These are phyloP conservation scores for Tragopan temminckii DNA, from an alignment of 2,797 vertebrate genomes.

Conservation along the genomic window DNA sequence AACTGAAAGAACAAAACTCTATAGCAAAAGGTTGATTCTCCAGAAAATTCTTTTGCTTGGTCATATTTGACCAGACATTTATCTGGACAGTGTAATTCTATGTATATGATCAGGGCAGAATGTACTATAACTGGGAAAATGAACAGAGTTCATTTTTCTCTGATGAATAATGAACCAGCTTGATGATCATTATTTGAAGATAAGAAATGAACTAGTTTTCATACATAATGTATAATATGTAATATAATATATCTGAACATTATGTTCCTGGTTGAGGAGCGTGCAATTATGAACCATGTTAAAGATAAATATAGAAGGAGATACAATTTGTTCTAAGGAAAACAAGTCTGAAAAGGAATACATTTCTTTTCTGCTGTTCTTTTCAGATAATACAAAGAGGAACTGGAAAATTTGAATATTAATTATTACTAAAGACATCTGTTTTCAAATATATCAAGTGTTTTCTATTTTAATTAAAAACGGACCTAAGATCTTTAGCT, in stretches of 20 bases:
- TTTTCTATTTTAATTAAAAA: not conserved
- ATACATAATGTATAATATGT: constrained; percentile 72
- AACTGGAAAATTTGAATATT: not conserved
- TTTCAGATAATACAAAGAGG: not conserved
- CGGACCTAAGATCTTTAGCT: not conserved
- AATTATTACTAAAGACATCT: not conserved
- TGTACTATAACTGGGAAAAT: constrained; percentile 36
- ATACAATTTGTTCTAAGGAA: constrained; percentile 47
- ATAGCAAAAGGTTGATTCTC: not conserved
- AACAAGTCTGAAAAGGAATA: constrained; percentile 9
- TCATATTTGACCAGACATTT: constrained; percentile 50
- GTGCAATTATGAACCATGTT: constrained; percentile 54
- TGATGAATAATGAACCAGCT: constrained; percentile 70
- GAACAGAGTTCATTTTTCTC: constrained; percentile 68
- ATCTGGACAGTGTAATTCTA: constrained; percentile 11
- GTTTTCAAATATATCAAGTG: not conserved
- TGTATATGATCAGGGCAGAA: constrained; percentile 22
- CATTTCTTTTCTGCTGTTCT: not conserved
- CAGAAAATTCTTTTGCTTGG: constrained; percentile 27
- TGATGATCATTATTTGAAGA: constrained; percentile 70
- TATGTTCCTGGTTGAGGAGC: not conserved
- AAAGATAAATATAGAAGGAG: constrained; percentile 62
- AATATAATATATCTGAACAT: constrained; percentile 57
- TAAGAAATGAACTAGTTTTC: constrained; percentile 73
- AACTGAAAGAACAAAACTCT: not conserved